Evolutionary conservation across 2,797 vertebrate genomes (phyloP), one percentile per base, ranked within the genome.

Genomic region (Anguilla pacifica): DNA sequence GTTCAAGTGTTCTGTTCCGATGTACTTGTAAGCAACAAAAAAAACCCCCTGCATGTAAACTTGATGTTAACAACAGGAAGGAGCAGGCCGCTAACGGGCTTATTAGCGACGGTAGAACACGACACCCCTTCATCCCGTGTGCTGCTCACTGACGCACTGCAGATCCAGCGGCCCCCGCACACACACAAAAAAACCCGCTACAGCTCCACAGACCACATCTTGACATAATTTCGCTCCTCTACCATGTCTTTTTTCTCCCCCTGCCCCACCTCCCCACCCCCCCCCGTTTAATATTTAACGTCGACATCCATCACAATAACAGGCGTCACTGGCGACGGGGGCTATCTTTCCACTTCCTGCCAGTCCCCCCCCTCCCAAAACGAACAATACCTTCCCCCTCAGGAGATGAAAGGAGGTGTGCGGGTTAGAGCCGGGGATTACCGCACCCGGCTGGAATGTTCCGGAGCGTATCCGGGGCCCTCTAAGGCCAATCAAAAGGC

Each of bases 401-500:
- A 93, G 92, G 89, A 95, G 89, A 95, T 93, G 92, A 96, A 96
- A 93, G 94, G 90, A 43, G 35, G 83, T 83, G 88, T 90, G 89
- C 90, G 89, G 35, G 89, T 93, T 86, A 6, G 43, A 86, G 87
- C 13, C 86, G 86, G 89, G 91, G 92, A 93, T 96, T 92, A 93
- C 88, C 91, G 91, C 92, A 93, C 94, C 91, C 92, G 87, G 6
- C 89, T 91, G 93, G 94, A 97, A 96, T 94, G 93, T 93, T 90
- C 89, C 61, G 84, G 28, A 92, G 88, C 95, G 94, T 92, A 93
- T 92, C 92, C 91, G 89, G 95, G 95, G 92, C 94, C 91, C 90
- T 87, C 85, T 89, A 93, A 92, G 91, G 92, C 90, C 94, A 96
- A 96, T 95, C 94, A 96, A 97, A 97, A 93, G 92, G 28, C 83